phyloP scores from a whole-genome alignment of 1,140 invertebrate species.

The roundworm (Caenorhabditis elegans) region WBcel235 BX284606.5:13067001-13067500 shows the following conservation, averaged over 20 bases:
- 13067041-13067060: not conserved
- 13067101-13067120: not conserved
- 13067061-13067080: not conserved
- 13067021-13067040: slow-evolving; percentile 13
- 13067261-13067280: too few relatives aligned
- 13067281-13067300: too few relatives aligned
- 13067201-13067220: too few relatives aligned
- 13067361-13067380: not conserved
- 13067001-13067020: not conserved
- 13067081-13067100: not conserved
- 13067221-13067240: too few relatives aligned
- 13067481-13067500: not conserved
- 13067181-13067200: not conserved
- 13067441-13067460: too few relatives aligned
- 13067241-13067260: too few relatives aligned
- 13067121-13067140: slow-evolving; percentile 20
- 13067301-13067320: too few relatives aligned
- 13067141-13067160: slow-evolving; percentile 6
- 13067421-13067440: too few relatives aligned
- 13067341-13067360: not conserved
- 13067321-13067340: not conserved
- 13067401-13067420: not conserved
- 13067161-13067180: not conserved
- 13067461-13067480: too few relatives aligned
- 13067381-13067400: not conserved